Evolutionary conservation across 2,888 invertebrate species (phyloP).

Genomic region (Orthosia gracilis): DNA sequence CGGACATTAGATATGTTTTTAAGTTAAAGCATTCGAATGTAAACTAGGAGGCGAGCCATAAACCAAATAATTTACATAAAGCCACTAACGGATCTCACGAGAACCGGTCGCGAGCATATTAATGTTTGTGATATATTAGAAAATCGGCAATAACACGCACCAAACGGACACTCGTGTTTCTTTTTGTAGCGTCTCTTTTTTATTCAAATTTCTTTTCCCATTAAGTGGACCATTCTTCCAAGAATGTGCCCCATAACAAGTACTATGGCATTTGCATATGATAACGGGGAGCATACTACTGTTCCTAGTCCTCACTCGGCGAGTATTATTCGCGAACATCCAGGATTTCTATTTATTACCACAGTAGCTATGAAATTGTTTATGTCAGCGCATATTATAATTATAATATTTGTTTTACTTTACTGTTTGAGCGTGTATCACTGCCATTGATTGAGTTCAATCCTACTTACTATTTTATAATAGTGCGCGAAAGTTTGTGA

Average conservation of each 20-base stretch:
- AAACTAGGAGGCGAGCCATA: conserved; percentile 87
- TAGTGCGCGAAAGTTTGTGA: too few relatives aligned
- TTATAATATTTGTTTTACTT: conserved; percentile 10
- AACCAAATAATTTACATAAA: conserved; percentile 90
- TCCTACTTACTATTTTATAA: too few relatives aligned
- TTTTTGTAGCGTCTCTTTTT: conserved; percentile 79
- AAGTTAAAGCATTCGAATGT: conserved; percentile 83
- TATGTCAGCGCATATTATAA: not conserved
- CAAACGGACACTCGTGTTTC: conserved; percentile 74
- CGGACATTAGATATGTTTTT: conserved; percentile 73
- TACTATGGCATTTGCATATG: conserved; percentile 76
- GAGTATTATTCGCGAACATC: conserved; percentile 2
- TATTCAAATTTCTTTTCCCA: conserved; percentile 83
- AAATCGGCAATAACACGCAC: conserved; percentile 84
- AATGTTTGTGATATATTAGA: conserved; percentile 90
- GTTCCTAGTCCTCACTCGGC: conserved; percentile 15
- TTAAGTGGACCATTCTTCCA: conserved; percentile 73
- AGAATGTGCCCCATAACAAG: conserved; percentile 71
- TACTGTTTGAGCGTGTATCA: conserved; percentile 9
- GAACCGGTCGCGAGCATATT: conserved; percentile 87
- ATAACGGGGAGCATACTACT: conserved; percentile 33
- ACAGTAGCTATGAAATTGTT: not conserved
- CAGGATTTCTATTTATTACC: conserved; percentile 11
- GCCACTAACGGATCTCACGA: conserved; percentile 90
- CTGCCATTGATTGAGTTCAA: conserved; percentile 1